Evolutionary conservation across 2,113 vertebrate genomes (phyloP), one percentile per base, ranked within the genome.

Genomic region (Loxodonta africana): DNA sequence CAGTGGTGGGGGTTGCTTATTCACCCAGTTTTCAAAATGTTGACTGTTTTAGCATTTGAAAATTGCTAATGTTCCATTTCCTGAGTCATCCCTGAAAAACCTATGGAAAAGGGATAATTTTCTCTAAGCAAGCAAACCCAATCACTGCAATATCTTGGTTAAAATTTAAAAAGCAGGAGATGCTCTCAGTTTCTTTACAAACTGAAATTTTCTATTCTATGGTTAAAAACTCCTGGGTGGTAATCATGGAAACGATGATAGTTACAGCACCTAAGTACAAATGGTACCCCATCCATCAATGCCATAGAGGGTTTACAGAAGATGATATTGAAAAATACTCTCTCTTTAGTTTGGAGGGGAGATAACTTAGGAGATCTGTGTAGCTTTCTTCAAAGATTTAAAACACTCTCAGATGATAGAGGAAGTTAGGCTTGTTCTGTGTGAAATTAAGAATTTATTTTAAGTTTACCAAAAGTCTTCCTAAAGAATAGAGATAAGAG

Each of bases 21-120:
- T 96, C 73, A 97, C 88, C 18, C 71, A 48, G 30, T 91, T 91
- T 92, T 18, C 60, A 90, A 88, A 94, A 69, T 86, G 21, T 95
- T 83, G 83, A 94, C 10, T 51, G 57, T 2, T 5, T 94, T 57
- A 73, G 67, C 62, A 30, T 67, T 82, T 76, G 30, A 62, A 95
- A 95, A 86, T 84, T 71, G 53, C 37, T 71, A 93, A 67, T 89
- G 92, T 67, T 95, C 30, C 85, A 92, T 81, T 69, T 85, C 21
- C 67, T 80, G 41, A 96, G n/a, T n/a, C 33, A 48, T 48, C n/a
- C 63, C 4, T 65, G 48, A n/a, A 28, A 67, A 86, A 15, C 17
- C 2, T 33, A 69, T 88, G 51, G n/a, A 74, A 81, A 88, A 96
- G 69, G 21, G 51, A 80, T 88, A 41, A 73, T 87, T 95, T 94